Evolutionary conservation across 2,888 invertebrate genomes (phyloP), one percentile per base, ranked within the genome.

Genomic region (Melanargia galathea): DNA sequence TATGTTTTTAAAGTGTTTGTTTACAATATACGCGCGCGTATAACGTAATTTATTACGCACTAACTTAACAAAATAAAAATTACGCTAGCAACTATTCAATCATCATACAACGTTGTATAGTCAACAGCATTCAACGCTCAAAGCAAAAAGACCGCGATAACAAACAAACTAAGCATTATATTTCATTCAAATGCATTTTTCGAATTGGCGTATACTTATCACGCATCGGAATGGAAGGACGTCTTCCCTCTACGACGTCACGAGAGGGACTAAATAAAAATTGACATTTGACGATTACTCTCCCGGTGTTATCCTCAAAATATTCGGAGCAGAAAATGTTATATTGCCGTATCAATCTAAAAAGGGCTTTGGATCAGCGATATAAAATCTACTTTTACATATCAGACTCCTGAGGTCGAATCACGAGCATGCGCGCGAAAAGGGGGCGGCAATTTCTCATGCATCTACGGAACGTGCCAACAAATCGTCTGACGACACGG

Each of bases 341-440:
- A 33, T n/a, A 24, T 58, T 68, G 65, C 74, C 71, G 69, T 68
- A 38, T 35, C 33, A 62, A 60, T 24, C 6, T n/a, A 20, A 13
- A 22, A 16, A 13, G 35, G 4, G 16, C 49, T 26, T 26, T 51
- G 40, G 18, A 3, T 1, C 49, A 2, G 13, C 16, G 40, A 45
- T 13, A 59, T 80, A 84, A 73, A 75, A 74, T 69, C 65, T 64
- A 79, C 70, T 78, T 80, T 79, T 65, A 69, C 72, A 76, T 74
- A 67, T 64, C 75, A 75, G 6, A 6, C n/a, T 7, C 7, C 30
- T 7, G 70, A 73, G 70, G 72, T 70, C 67, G 70, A 33, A 60
- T 55, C 66, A 75, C 68, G 62, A 82, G 87, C 88, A 87, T 88
- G 88, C 88, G 89, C 87, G 81, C 13, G 55, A 46, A 70, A 64